Base-by-base conservation (phyloP, 1,140 invertebrate species). In the Diplogasteroides magnus region DNA sequence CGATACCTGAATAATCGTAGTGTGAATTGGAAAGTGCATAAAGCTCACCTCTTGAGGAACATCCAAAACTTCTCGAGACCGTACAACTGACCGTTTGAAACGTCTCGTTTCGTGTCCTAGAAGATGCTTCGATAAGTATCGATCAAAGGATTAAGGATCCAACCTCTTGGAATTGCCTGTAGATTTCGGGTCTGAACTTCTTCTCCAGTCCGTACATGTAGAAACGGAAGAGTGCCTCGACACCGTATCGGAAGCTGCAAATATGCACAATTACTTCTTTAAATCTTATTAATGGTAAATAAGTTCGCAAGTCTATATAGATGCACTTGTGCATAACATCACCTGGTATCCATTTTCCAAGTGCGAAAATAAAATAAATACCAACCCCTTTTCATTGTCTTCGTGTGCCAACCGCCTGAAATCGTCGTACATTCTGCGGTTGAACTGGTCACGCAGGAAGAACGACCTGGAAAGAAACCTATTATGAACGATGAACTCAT, bases 31-130 rank as follows among this genome's bases (percentile, higher is more conserved):
- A 2, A 63, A 61, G 19, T 55, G 2, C 1, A 26, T 13, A 31
- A 29, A 29, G 6, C 58, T 6, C 81, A 85, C 76, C 85, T 86
- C 84, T 97, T 97, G 3, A 95, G 85, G 86, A 97, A 98, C 57
- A 94, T 94, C 93, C 94, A 97, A 85, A 98, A 98, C 84, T 98
- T 98, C 85, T 98, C 96, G 60, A 98, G 85, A 56, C 95, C 96
- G 86, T 98, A 98, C 25, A 97, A 85, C 86, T 98, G 93, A 84
- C 93, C 92, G 83, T 87, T 89, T 83, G 95, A 90, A 84, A 91
- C 92, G 86, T 98, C 96, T 77, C 87, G 86, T 19, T 96, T 87
- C 0, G 93, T 96, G 86, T 98, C 95, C 61, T n/a, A n/a, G n/a
- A n/a, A n/a, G n/a, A n/a, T n/a, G n/a, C n/a, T n/a, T n/a, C n/a